These are phyloP conservation scores for Drosophila flavopinicola DNA, from an alignment of 2,888 invertebrate genomes.

Conservation along the genomic window DNA sequence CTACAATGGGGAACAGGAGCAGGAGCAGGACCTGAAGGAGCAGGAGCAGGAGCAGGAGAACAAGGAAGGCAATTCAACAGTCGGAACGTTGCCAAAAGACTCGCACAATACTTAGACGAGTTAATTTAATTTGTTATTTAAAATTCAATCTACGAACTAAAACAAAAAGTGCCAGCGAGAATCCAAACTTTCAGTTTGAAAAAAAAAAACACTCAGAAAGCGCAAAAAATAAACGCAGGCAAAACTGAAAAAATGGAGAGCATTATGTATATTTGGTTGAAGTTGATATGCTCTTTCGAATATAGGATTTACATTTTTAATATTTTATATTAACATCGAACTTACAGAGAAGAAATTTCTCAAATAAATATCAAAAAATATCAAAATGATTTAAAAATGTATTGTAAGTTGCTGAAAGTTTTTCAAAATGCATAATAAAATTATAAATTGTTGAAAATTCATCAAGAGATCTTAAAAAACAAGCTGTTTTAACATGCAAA, in stretches of 20 bases:
- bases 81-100: constrained; percentile 33
- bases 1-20: background rate
- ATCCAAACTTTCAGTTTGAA: constrained; percentile 30
- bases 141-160: constrained; percentile 84
- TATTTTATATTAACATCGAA: no score
- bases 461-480: no score
- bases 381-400: no score
- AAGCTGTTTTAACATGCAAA: no score
- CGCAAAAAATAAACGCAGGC: constrained; percentile 20
- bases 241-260: constrained; percentile 1
- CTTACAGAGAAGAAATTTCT: no score
- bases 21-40: background rate
- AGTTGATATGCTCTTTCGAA: constrained; percentile 1
- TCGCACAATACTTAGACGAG: constrained; percentile 80
- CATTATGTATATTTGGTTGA: background rate
- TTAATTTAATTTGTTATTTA: constrained; percentile 83
- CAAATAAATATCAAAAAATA: no score
- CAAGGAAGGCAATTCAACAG: background rate
- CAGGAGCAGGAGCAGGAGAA: background rate
- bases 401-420: no score
- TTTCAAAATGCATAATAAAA: no score
- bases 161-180: constrained; percentile 78
- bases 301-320: no score
- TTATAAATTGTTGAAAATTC: no score
- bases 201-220: constrained; percentile 25